Evolutionary conservation across 2,888 invertebrate genomes (phyloP), one percentile per base, ranked within the genome.

Genomic region (Caenorhabditis panamensis): DNA sequence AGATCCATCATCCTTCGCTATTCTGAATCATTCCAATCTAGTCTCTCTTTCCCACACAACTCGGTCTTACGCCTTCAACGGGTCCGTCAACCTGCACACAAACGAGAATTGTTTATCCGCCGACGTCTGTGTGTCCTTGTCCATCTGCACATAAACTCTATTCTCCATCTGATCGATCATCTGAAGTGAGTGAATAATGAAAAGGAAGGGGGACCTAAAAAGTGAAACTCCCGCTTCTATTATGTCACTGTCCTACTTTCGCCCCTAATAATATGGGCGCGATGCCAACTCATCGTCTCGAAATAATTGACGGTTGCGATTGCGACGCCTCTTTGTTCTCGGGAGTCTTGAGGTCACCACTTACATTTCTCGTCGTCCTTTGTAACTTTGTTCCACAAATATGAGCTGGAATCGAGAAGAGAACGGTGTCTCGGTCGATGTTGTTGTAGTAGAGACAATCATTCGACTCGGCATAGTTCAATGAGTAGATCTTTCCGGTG

Each of bases 81-180:
- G 79, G 51, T 83, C 83, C 13, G 86, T 86, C 56, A 88, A 73
- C 53, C 88, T 88, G 81, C 90, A 90, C 22, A 90, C 86, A 79
- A 90, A 90, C 16, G 88, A 84, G 78, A 88, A 90, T 73, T 90
- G 89, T 62, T 86, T 83, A 79, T 90, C 90, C 61, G 83, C 80
- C 0, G 82, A 80, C 6, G 88, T 89, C 56, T 90, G 90, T 13
- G 89, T 88, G 62, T 88, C 86, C 73, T 89, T 89, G 80, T 90
- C 90, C 87, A 89, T 90, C 79, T 90, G 90, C 36, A 90, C 90
- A 82, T 90, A 90, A 8, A 90, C 88, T 54, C 89, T 83, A 76
- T 90, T 90, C 62, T 89, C 90, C 82, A 90, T 88, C 47, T 86
- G 84, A 71, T 89, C 87, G 24, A 90, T 84, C 24, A 89, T 80